Base-by-base conservation (phyloP, 2,888 invertebrate species). In the Oeneis ivallda region DNA sequence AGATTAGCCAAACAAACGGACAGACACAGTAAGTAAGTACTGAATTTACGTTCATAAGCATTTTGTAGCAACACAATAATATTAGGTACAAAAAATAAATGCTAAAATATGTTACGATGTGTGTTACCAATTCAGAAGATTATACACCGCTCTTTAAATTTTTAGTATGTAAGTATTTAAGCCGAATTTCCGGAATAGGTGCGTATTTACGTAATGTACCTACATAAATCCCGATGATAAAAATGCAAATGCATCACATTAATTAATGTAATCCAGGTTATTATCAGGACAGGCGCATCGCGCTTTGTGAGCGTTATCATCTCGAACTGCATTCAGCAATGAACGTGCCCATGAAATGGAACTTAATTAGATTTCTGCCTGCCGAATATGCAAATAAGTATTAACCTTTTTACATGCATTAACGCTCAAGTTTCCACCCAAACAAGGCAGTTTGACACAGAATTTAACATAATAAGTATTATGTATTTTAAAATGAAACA, bases 321-420 rank as follows among this genome's bases (percentile, higher is more conserved):
- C 45, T 57, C 37, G 19, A 52, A 66, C 45, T 63, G 66, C 63
- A 68, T 45, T 63, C 61, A 64, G 57, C 49, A 62, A 62, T 66
- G 62, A 66, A 66, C 66, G 61, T 66, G 68, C 57, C 61, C 57
- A 52, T 65, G 50, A 59, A 54, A 56, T 57, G 56, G 58, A 57
- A 49, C 65, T 45, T 65, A 69, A 69, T 69, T 65, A 69, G 62
- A 53, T 65, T 17, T 45, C 52, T 43, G 66, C 52, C 53, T n/a
- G 13, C 53, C 59, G 49, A 62, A 67, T 64, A 59, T 65, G 63
- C 57, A 63, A 65, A 65, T 52, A 57, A n/a, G n/a, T n/a, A n/a
- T n/a, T 47, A 50, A 37, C 62, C 57, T 64, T 62, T 66, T 66
- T 66, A 58, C 60, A 62, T 64, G 37, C 59, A 54, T 62, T 37